Evolutionary conservation across 2,113 vertebrate genomes (phyloP).

Genomic region (Rhadina sibilatrix): DNA sequence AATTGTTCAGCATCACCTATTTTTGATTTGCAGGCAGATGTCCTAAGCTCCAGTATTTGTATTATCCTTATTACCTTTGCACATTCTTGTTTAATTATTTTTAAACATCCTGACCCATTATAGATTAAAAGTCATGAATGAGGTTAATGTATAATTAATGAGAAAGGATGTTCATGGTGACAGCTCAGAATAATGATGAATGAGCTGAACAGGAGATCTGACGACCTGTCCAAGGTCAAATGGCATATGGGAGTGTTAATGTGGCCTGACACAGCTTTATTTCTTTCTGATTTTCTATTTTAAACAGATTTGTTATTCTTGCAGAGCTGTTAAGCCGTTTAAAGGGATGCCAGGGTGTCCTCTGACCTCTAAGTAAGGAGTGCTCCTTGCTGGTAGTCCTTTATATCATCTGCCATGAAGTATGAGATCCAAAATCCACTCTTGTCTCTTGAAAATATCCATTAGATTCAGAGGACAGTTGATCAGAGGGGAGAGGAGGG

Average conservation of each 20-base stretch:
- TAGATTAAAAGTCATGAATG: slow-evolving; percentile 61
- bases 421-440: background rate
- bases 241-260: slow-evolving; percentile 9
- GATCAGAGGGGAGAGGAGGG: accelerated
- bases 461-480: background rate
- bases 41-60: background rate
- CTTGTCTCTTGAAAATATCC: background rate
- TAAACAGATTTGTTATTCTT: slow-evolving; percentile 37
- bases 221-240: slow-evolving; percentile 44
- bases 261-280: slow-evolving; percentile 37
- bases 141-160: slow-evolving; percentile 69
- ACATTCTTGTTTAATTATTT: slow-evolving; percentile 44
- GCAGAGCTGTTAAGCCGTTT: background rate
- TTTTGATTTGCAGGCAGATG: background rate
- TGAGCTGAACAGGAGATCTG: slow-evolving; percentile 35
- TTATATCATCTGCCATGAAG: background rate
- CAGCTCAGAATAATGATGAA: slow-evolving; percentile 66
- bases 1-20: background rate
- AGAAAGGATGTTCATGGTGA: slow-evolving; percentile 1
- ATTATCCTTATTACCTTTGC: slow-evolving; percentile 8
- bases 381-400: background rate
- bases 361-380: background rate
- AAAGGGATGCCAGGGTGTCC: background rate
- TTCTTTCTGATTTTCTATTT: slow-evolving; percentile 24
- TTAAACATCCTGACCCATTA: slow-evolving; percentile 42